These are phyloP conservation scores for Caenorhabditis panamensis DNA, from an alignment of 2,888 invertebrate species.

Conservation along the genomic window DNA sequence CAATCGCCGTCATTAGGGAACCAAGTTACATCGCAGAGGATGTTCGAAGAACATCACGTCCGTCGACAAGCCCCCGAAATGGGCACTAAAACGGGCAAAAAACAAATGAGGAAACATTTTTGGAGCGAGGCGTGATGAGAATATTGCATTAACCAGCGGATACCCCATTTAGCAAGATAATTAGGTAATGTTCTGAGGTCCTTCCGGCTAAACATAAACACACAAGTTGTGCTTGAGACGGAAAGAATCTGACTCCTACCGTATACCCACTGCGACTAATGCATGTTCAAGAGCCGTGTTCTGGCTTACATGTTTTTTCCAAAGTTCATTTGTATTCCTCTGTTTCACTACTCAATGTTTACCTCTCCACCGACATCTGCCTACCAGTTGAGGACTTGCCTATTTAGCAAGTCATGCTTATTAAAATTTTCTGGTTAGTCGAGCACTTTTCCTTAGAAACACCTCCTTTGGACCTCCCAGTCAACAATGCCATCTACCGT, in stretches of 20 bases:
- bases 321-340: not conserved
- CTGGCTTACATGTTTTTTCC: too few relatives aligned
- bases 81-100: not conserved
- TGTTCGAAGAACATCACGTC: conserved; percentile 36
- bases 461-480: not conserved
- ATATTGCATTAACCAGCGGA: conserved; percentile 13
- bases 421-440: conserved; percentile 29
- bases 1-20: conserved; percentile 25
- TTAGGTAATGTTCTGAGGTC: not conserved
- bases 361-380: not conserved
- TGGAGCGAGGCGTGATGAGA: not conserved
- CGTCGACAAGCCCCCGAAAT: not conserved
- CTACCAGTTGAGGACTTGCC: not conserved
- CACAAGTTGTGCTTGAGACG: too few relatives aligned
- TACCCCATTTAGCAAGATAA: not conserved
- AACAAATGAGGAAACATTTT: conserved; percentile 20
- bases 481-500: conserved; percentile 1
- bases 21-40: conserved; percentile 34
- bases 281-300: conserved; percentile 7
- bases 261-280: too few relatives aligned
- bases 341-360: conserved; percentile 11
- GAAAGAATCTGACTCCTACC: too few relatives aligned
- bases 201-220: not conserved
- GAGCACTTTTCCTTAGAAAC: conserved; percentile 8
- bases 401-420: conserved; percentile 2